Percentiles rank a stretch among this genome's conserved stretches.
Evolutionary conservation across 2,113 vertebrate species (phyloP).

Genomic region (Pseudorasbora parva): DNA sequence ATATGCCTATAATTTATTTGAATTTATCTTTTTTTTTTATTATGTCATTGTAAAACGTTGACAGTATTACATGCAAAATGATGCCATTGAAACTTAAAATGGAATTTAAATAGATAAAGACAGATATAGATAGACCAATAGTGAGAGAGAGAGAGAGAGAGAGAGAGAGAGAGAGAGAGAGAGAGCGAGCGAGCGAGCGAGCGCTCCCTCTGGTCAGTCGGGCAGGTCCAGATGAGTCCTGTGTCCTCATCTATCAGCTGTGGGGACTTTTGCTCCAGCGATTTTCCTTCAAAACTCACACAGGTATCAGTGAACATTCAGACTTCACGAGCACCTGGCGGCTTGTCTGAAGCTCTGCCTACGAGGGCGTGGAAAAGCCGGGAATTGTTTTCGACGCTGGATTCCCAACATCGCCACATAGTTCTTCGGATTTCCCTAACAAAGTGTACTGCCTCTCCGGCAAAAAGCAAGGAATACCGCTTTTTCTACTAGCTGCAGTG

Average conservation of each 20-base stretch:
- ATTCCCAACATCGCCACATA: slow-evolving; percentile 34
- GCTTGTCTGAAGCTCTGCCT: slow-evolving; percentile 20
- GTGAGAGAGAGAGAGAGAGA: slow-evolving; percentile 1
- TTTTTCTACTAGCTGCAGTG: neutral
- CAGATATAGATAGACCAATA: neutral
- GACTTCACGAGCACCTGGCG: slow-evolving; percentile 21
- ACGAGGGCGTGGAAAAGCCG: slow-evolving; percentile 31
- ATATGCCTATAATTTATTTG: too few relatives aligned
- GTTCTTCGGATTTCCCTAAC: slow-evolving; percentile 29
- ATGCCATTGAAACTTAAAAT: too few relatives aligned
- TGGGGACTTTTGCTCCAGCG: neutral
- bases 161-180: neutral
- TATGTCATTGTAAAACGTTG: neutral
- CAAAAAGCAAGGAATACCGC: slow-evolving; percentile 20
- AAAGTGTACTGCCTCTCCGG: slow-evolving; percentile 18
- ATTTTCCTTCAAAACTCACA: slow-evolving; percentile 1
- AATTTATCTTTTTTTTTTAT: neutral
- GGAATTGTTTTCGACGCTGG: slow-evolving; percentile 33
- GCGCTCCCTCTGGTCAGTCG: slow-evolving; percentile 14
- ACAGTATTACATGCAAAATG: too few relatives aligned
- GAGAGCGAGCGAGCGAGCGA: neutral
- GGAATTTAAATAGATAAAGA: neutral
- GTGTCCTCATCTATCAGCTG: slow-evolving; percentile 7
- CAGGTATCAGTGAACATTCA: slow-evolving; percentile 10
- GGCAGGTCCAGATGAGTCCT: slow-evolving; percentile 1